Conservation (phyloP, 2,113 vertebrate species). For the Opisthocomus hoazin region DNA sequence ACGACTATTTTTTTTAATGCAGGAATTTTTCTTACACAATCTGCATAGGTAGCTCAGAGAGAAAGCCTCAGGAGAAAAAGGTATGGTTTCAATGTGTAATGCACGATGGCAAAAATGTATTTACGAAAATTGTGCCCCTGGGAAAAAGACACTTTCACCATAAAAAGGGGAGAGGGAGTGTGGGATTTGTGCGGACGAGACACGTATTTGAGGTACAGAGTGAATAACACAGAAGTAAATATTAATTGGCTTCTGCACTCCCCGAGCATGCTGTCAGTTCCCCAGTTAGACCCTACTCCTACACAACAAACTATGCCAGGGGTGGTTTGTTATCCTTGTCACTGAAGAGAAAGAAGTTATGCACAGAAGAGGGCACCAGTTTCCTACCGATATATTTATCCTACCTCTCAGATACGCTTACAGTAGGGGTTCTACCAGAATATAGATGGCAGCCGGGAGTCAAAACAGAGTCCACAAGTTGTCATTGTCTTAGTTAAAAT, state of each 20-base stretch:
- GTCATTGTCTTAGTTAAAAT: background rate
- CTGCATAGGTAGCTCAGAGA: background rate
- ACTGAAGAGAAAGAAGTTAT: background rate
- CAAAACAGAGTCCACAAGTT: background rate
- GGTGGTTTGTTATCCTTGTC: background rate
- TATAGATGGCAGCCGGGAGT: background rate
- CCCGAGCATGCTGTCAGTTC: background rate
- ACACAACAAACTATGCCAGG: background rate
- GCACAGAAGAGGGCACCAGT: conserved; percentile 1
- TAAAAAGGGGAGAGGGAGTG: background rate
- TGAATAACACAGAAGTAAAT: background rate
- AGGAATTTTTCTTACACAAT: background rate
- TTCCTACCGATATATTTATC: background rate
- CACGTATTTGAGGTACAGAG: background rate
- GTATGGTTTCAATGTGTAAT: background rate
- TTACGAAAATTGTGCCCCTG: background rate
- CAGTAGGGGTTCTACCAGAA: background rate
- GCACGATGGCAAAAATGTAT: background rate
- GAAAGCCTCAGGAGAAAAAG: background rate
- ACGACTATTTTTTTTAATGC: background rate
- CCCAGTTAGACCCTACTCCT: background rate
- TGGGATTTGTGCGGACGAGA: background rate
- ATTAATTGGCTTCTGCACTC: background rate
- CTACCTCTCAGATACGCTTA: background rate
- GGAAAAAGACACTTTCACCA: background rate